Percentiles rank a stretch among this genome's conserved stretches.
phyloP scores from a whole-genome alignment of 2,888 invertebrate genomes.

The Bembecia ichneumoniformis region DNA sequence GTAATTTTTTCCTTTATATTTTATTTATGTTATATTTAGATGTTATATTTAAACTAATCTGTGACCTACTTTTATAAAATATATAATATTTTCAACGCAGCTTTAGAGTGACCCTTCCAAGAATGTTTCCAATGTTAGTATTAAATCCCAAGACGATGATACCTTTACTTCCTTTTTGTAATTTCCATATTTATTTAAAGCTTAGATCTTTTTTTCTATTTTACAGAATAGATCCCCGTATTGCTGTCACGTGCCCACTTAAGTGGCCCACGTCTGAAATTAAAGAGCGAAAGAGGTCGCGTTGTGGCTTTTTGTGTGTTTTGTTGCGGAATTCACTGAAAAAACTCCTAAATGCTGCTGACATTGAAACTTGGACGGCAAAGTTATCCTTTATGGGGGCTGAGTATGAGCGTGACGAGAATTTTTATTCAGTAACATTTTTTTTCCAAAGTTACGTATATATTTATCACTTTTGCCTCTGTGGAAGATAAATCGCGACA shows the following conservation, averaged over 20 bases:
- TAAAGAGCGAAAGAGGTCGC: conserved; percentile 42
- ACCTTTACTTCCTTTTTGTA: too few relatives aligned
- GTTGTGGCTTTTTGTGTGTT: conserved; percentile 30
- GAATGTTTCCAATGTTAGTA: too few relatives aligned
- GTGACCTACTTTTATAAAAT: too few relatives aligned
- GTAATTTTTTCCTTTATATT: too few relatives aligned
- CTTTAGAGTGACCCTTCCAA: too few relatives aligned
- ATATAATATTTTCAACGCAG: too few relatives aligned
- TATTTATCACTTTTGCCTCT: not conserved
- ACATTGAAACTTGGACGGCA: conserved; percentile 11
- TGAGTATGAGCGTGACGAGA: conserved; percentile 49
- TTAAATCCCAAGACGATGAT: too few relatives aligned
- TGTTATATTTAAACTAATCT: too few relatives aligned
- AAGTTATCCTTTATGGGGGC: conserved; percentile 45
- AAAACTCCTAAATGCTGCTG: conserved; percentile 13
- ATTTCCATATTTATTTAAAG: too few relatives aligned
- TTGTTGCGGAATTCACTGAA: conserved; percentile 31
- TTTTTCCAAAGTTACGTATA: conserved; percentile 18
- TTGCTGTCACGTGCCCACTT: conserved; percentile 30
- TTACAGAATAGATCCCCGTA: conserved; percentile 18
- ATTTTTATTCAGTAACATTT: conserved; percentile 37
- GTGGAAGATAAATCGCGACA: not conserved
- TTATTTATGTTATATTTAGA: too few relatives aligned
- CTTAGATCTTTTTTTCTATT: not conserved
- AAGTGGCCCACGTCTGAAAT: conserved; percentile 51